Base-by-base conservation (phyloP, 2,113 vertebrate genomes). In the Phycodurus eques region DNA sequence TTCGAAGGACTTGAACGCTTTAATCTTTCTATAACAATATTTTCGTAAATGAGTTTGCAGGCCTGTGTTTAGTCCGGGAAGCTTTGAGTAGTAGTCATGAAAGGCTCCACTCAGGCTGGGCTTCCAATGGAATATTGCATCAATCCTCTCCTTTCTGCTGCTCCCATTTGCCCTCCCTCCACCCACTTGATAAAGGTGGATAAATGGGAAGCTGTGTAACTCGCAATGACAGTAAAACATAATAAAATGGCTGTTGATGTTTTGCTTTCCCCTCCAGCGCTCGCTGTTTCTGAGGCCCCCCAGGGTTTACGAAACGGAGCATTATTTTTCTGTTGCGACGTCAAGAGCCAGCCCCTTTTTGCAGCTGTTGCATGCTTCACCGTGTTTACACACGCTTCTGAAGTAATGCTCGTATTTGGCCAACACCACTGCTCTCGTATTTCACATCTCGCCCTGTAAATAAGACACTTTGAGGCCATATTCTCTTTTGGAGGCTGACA, bases 321-420 rank as follows among this genome's bases (percentile, higher is more conserved):
- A 90, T 92, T 89, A 88, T 89, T 91, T 90, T 88, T 87, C 80
- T 79, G 76, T 80, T 79, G 87, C 90, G 81, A 92, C 90, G 90
- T 92, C 90, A 92, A 80, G 75, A 87, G 80, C 88, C 90, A 90
- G 90, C 88, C 92, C 90, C 88, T 20, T 65, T 92, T 85, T 93
- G 94, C 95, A 96, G 95, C 95, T 97, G 96, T 95, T 94, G 90
- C 90, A 91, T 88, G 87, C 84, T 90, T 83, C 88, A 88, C 87
- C 69, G 80, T 89, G 88, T 92, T 91, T 87, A 85, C 84, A 72
- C 83, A 75, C 83, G 77, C 85, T 76, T 72, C 72, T 75, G 59
- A 76, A 73, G 82, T 27, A 72, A 81, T 80, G 72, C 73, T 76
- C 70, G 72, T 62, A 8, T 70, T 80, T 67, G 75, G 74, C 79